These are phyloP conservation scores for Charina bottae DNA, from an alignment of 2,113 vertebrate genomes.

Conservation along the genomic window DNA sequence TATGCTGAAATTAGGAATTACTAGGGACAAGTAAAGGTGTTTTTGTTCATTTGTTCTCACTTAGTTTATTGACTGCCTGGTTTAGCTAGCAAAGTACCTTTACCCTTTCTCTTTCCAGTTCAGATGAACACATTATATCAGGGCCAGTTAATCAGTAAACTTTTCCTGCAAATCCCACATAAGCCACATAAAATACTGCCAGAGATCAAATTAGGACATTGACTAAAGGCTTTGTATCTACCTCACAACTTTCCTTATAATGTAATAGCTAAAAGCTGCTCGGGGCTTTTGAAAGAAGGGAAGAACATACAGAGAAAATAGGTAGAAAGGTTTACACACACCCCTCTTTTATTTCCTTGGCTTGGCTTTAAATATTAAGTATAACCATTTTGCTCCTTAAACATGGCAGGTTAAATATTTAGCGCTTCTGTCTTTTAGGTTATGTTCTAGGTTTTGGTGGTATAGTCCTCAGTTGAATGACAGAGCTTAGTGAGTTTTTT, in stretches of 20 bases:
- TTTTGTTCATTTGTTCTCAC: background rate
- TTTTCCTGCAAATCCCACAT: background rate
- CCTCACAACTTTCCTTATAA: background rate
- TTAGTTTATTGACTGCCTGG: background rate
- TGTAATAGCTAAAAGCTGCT: background rate
- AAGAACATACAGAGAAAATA: background rate
- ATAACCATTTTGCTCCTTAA: background rate
- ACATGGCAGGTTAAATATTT: background rate
- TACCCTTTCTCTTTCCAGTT: background rate
- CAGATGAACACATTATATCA: background rate
- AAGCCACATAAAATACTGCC: background rate
- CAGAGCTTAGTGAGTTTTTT: background rate
- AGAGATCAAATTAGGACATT: conserved; percentile 16
- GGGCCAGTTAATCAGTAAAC: background rate
- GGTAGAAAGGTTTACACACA: background rate
- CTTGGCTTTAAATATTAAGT: background rate
- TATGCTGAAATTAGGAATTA: background rate
- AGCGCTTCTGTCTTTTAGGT: background rate
- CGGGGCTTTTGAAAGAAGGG: background rate
- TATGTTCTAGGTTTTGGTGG: background rate
- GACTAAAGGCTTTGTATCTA: background rate
- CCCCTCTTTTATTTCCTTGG: background rate
- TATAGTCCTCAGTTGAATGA: background rate
- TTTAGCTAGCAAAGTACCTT: background rate
- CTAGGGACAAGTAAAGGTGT: background rate